Percentiles rank a stretch among this genome's conserved stretches.
phyloP scores from a whole-genome alignment of 2,797 vertebrate species.

The Sciurus carolinensis region DNA sequence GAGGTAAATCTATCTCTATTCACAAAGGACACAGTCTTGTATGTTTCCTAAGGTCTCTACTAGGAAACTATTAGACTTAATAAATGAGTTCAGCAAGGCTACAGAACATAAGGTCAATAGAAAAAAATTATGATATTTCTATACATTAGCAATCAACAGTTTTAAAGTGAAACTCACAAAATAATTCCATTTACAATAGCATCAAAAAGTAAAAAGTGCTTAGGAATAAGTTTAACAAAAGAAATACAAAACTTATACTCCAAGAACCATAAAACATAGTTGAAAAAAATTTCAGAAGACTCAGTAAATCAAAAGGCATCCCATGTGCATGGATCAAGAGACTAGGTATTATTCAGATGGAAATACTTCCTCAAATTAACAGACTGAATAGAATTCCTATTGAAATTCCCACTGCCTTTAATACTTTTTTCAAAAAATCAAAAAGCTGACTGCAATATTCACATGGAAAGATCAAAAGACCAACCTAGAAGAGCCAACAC shows the following conservation, averaged over 20 bases:
- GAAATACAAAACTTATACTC: too few relatives aligned
- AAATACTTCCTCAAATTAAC: neutral
- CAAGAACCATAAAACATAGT: too few relatives aligned
- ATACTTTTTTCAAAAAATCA: neutral
- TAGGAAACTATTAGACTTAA: neutral
- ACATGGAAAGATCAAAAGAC: neutral
- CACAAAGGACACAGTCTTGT: neutral
- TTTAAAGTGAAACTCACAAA: neutral
- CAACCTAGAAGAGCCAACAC: neutral
- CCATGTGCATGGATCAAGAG: neutral
- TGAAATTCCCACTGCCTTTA: neutral
- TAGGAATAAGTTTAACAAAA: too few relatives aligned
- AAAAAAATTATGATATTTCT: neutral
- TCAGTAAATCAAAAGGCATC: neutral
- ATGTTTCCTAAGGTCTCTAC: neutral
- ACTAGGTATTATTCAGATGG: neutral
- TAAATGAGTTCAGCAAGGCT: neutral
- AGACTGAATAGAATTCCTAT: neutral
- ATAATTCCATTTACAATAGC: too few relatives aligned
- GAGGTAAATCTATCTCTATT: neutral
- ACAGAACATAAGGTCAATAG: neutral
- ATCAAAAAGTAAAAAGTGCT: too few relatives aligned
- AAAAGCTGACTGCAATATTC: neutral
- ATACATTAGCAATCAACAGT: neutral
- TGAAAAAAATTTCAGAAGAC: neutral